Conservation (phyloP, 2,888 invertebrate species). For the Octodonta nipae region DNA sequence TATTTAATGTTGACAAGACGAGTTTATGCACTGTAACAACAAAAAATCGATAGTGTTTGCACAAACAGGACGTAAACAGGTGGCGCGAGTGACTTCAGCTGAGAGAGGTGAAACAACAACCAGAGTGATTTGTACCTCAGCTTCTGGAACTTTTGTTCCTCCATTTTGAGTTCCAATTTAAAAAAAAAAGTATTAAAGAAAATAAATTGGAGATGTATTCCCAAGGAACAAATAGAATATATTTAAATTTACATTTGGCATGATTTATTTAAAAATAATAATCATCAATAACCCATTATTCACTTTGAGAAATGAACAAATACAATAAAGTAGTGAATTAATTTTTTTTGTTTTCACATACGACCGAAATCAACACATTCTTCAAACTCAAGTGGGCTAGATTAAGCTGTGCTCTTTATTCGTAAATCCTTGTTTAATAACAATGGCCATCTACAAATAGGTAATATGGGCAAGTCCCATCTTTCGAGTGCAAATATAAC, state of each 20-base stretch:
- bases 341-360: too few species aligned
- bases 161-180: too few species aligned
- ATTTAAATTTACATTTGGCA: too few species aligned
- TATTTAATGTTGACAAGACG: constrained; percentile 6
- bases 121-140: constrained; percentile 7
- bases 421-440: constrained; percentile 22
- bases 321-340: too few species aligned
- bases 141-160: constrained; percentile 8
- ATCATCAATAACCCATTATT: too few species aligned
- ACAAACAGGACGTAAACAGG: constrained; percentile 4
- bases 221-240: too few species aligned
- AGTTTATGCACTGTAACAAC: constrained; percentile 4
- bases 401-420: constrained; percentile 12
- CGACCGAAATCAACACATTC: too few species aligned
- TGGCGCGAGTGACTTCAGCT: constrained; percentile 8
- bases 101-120: constrained; percentile 6
- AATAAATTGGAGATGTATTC: too few species aligned
- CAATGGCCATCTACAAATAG: constrained; percentile 18
- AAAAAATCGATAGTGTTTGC: constrained; percentile 3
- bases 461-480: constrained; percentile 13
- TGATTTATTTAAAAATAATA: too few species aligned
- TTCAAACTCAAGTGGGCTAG: constrained; percentile 10
- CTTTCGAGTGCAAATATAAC: constrained; percentile 29
- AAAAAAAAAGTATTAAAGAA: too few species aligned
- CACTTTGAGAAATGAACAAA: too few species aligned